Evolutionary conservation across 1,140 invertebrate species (phyloP).

Genomic region (Amyelois transitella): DNA sequence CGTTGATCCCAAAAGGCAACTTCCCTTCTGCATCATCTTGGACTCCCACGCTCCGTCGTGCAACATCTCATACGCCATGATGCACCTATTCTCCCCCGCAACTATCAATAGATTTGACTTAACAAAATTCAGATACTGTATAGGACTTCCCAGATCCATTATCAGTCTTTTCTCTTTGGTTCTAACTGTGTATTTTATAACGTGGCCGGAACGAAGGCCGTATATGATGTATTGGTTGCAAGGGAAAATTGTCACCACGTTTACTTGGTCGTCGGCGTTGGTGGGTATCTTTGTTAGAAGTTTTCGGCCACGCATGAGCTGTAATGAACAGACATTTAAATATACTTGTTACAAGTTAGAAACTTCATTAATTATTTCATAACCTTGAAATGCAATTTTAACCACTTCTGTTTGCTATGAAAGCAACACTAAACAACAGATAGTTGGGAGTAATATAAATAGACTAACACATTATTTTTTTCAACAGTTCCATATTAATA

Average conservation of each 20-base stretch:
- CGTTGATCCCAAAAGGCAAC: constrained; percentile 52
- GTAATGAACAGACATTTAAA: constrained; percentile 7
- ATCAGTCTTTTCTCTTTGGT: constrained; percentile 45
- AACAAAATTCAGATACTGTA: constrained; percentile 51
- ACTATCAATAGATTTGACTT: constrained; percentile 44
- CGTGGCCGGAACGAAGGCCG: constrained; percentile 42
- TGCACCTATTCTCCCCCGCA: constrained; percentile 42
- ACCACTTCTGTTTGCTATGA: too few species aligned
- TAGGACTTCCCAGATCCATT: constrained; percentile 47
- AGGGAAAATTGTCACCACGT: constrained; percentile 49
- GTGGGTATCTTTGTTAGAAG: constrained; percentile 51
- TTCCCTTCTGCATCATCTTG: constrained; percentile 50
- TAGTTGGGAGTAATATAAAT: too few species aligned
- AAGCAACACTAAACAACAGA: too few species aligned
- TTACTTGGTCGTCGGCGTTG: constrained; percentile 42
- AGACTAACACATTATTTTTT: too few species aligned
- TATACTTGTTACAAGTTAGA: not conserved
- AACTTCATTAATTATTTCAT: not conserved
- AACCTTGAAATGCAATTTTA: too few species aligned
- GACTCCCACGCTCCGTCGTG: constrained; percentile 37
- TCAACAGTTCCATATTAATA: too few species aligned
- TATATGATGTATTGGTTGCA: constrained; percentile 63
- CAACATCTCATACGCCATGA: constrained; percentile 49
- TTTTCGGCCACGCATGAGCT: constrained; percentile 61
- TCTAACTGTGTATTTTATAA: constrained; percentile 42